These are phyloP conservation scores for Gonocerus acuteangulatus DNA, from an alignment of 2,888 invertebrate genomes.

Conservation along the genomic window DNA sequence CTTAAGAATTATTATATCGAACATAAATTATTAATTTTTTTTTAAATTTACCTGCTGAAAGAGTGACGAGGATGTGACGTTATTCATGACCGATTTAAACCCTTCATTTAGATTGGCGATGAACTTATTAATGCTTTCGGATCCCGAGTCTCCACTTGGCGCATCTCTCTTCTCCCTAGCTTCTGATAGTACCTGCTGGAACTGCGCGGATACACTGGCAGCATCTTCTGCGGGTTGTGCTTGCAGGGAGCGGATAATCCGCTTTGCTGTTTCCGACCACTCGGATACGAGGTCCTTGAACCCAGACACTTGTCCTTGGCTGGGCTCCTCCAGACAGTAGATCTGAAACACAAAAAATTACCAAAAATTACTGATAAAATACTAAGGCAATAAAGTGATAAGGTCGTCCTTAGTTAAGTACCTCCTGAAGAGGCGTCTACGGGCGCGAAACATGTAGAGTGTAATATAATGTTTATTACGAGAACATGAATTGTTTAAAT, in stretches of 20 bases:
- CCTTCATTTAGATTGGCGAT: slow-evolving; percentile 2
- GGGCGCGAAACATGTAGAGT: too few relatives aligned
- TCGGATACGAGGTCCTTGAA: background rate
- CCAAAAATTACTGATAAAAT: background rate
- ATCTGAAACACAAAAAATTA: background rate
- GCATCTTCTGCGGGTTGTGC: background rate
- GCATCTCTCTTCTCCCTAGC: slow-evolving; percentile 2
- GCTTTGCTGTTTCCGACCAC: background rate
- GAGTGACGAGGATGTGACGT: background rate
- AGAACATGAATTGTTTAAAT: too few relatives aligned
- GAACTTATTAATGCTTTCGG: background rate
- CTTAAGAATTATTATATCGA: too few relatives aligned
- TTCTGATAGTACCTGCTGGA: background rate
- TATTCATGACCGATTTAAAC: background rate
- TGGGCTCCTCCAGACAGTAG: slow-evolving; percentile 10
- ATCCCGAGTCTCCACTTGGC: background rate
- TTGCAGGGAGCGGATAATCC: background rate
- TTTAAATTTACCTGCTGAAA: slow-evolving; percentile 7
- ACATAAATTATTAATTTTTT: too few relatives aligned
- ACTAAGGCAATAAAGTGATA: too few relatives aligned
- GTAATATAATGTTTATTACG: too few relatives aligned
- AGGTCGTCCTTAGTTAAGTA: too few relatives aligned
- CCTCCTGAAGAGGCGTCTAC: too few relatives aligned
- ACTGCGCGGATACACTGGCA: background rate
- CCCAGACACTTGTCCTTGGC: background rate